Evolutionary conservation across 2,888 invertebrate species (phyloP).

Genomic region (Phengaris alcon): DNA sequence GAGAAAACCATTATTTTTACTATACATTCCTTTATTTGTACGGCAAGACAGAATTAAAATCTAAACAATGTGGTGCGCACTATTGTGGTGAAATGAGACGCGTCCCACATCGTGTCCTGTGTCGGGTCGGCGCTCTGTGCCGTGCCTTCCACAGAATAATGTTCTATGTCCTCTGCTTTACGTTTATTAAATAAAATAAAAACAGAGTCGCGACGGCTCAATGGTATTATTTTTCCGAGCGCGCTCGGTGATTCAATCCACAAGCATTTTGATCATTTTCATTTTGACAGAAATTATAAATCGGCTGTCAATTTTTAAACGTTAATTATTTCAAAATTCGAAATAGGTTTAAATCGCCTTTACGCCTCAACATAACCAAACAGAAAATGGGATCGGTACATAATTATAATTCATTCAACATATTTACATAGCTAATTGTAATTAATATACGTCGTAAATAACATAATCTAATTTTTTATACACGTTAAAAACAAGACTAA

Average conservation of each 20-base stretch:
- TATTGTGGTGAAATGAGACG: background rate
- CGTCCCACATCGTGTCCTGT: background rate
- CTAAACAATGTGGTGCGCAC: background rate
- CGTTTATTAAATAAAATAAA: background rate
- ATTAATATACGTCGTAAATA: background rate
- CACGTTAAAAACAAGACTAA: background rate
- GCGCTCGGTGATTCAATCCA: too few relatives aligned
- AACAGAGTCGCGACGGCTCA: too few relatives aligned
- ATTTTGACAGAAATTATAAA: too few relatives aligned
- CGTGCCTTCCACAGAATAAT: background rate
- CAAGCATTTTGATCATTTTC: too few relatives aligned
- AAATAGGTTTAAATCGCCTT: background rate
- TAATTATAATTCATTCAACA: background rate
- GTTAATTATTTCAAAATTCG: background rate
- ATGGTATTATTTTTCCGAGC: too few relatives aligned
- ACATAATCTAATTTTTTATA: background rate
- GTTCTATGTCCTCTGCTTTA: conserved; percentile 2
- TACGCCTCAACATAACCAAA: background rate
- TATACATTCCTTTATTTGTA: background rate
- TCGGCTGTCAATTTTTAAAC: background rate
- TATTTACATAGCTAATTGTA: background rate
- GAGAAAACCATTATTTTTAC: background rate
- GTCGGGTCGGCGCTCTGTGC: background rate
- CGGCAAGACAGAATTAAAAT: conserved; percentile 5
- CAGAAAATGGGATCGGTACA: background rate